These are phyloP conservation scores for Vipera latastei DNA, from an alignment of 2,797 vertebrate species.

Conservation along the genomic window DNA sequence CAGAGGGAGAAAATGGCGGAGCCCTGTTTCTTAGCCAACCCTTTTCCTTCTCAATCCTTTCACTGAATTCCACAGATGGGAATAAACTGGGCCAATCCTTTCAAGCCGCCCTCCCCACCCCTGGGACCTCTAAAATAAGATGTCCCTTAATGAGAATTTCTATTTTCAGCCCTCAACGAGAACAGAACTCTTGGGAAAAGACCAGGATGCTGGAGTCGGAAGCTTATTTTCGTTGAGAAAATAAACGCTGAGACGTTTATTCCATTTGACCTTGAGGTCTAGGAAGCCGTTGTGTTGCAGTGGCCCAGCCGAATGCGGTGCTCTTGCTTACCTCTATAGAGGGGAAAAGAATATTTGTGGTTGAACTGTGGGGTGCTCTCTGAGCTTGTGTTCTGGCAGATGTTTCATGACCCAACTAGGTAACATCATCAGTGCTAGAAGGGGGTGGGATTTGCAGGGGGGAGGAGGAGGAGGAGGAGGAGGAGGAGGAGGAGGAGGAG, in stretches of 20 bases:
- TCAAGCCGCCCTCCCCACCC: not conserved
- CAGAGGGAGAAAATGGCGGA: not conserved
- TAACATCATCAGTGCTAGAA: too few relatives aligned
- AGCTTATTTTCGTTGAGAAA: not conserved
- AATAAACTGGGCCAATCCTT: not conserved
- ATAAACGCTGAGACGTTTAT: not conserved
- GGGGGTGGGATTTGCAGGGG: too few relatives aligned
- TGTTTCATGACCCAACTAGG: too few relatives aligned
- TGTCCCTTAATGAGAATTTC: not conserved
- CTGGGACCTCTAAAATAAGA: slow-evolving; percentile 12
- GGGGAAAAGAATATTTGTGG: not conserved
- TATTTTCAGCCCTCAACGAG: not conserved
- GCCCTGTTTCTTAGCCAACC: not conserved
- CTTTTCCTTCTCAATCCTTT: not conserved
- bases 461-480: too few relatives aligned
- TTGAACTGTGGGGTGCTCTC: too few relatives aligned
- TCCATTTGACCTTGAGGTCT: not conserved
- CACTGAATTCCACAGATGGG: not conserved
- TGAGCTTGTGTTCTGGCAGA: too few relatives aligned
- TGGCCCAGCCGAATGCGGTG: not conserved
- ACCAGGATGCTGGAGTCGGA: not conserved
- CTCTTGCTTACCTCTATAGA: not conserved
- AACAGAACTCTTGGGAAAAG: not conserved
- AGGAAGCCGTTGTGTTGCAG: not conserved
- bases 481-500: too few relatives aligned